Base-by-base conservation (phyloP, 2,888 invertebrate genomes). In the Ectemnius lituratus region DNA sequence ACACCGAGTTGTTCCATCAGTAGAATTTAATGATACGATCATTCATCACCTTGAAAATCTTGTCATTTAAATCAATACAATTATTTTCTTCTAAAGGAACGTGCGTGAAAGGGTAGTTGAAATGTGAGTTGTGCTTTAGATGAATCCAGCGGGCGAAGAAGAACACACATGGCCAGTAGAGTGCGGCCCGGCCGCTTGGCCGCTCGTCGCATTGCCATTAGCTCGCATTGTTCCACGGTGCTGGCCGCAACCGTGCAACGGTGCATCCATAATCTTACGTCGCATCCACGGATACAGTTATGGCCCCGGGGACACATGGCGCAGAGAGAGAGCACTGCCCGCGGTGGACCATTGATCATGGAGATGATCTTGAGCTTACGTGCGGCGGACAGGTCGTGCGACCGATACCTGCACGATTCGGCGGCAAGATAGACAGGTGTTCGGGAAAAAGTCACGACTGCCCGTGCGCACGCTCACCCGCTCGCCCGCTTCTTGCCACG, bases 201-300 rank as follows among this genome's bases (percentile, higher is more conserved):
- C 64, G 68, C 59, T 57, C 45, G 76, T 80, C 72, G 67, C 72
- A 57, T 70, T 70, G 81, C 84, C 80, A 86, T 87, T 85, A 87
- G 85, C 75, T 82, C 73, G 85, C 85, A 87, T 87, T 86, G 86
- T 87, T 87, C 83, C 37, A 37, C 37, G 11, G 37, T 65, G 18
- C 61, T 13, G 23, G 28, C 68, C 76, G 79, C 81, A 82, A 84
- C 82, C 79, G 83, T 80, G 81, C 87, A 88, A 88, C 88, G 88
- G 88, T 86, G 88, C 88, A 88, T 87, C 85, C 77, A 83, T 88
- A 87, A 86, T 86, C 85, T 85, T 81, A 77, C 81, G 76, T 81
- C 81, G 75, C 82, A 84, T 83, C 85, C 85, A 78, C 70, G 76
- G 75, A 85, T 88, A 88, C 89, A 88, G 88, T 89, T 89, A 89